Evolutionary conservation across 2,888 invertebrate genomes (phyloP), one percentile per base, ranked within the genome.

Genomic region (Lydus trimaculatus): DNA sequence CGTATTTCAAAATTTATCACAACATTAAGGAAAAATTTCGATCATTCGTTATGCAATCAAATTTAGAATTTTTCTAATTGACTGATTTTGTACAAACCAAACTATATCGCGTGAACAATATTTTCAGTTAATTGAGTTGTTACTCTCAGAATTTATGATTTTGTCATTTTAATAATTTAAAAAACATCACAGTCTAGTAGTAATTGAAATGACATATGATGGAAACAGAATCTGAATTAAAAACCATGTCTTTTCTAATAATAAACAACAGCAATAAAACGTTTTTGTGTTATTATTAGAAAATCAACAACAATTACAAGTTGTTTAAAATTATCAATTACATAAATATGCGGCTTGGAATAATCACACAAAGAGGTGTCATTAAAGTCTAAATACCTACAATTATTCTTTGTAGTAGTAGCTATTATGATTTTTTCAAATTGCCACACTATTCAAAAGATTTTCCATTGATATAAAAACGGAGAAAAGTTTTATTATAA

Each of bases 311-410:
- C 11, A 23, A 56, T 56, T 25, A 23, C 4, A 56, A 1, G 13
- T 56, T 13, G 15, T 25, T 1, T 23, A 25, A 6, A 56, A 56
- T 56, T 56, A 56, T 56, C 56, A 56, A 56, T 56, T 25, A 28
- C 28, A 23, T 56, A 56, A 25, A 56, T 56, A 56, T 56, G 56
- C 56, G 56, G 56, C 13, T 56, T 23, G 56, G 6, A 56, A 25
- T 25, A 56, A 56, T 56, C 56, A 25, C 13, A 56, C 56, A 56
- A 56, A 56, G 15, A 56, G 56, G 56, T 56, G 56, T 25, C 56
- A 56, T 56, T 56, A 56, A 56, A 56, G 13, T 56, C 56, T 56
- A 56, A 56, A 56, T 56, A 56, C 25, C 56, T 56, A 25, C 56
- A 56, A 56, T 56, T 56, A 56, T 23, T 25, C 56, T 56, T 25